Evolutionary conservation across 1,140 invertebrate species (phyloP).

Genomic region (Drosophila nigrodunni): DNA sequence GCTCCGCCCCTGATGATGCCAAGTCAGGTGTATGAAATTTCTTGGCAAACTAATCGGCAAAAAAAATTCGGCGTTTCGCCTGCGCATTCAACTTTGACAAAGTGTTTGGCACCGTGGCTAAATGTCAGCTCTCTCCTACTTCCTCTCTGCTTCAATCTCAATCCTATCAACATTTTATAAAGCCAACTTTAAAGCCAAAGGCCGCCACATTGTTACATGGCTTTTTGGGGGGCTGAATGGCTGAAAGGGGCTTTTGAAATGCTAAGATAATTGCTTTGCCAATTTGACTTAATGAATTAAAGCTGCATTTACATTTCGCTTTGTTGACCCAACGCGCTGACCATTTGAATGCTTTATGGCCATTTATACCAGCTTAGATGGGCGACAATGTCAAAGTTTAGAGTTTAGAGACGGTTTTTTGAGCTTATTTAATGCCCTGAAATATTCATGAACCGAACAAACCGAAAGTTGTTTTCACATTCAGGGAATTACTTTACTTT

Average conservation of each 20-base stretch:
- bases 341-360: slow-evolving; percentile 52
- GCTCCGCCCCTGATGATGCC: background rate
- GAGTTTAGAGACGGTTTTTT: slow-evolving; percentile 37
- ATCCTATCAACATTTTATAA: background rate
- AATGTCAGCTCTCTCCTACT: slow-evolving; percentile 45
- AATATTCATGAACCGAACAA: slow-evolving; percentile 56
- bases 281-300: slow-evolving; percentile 61
- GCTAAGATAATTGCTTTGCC: slow-evolving; percentile 64
- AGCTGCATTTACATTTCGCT: slow-evolving; percentile 56
- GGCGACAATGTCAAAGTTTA: slow-evolving; percentile 54
- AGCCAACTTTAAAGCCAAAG: slow-evolving; percentile 53
- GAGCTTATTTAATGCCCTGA: slow-evolving; percentile 55
- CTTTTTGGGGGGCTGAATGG: background rate
- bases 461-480: slow-evolving; percentile 44
- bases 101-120: slow-evolving; percentile 58
- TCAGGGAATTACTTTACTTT: slow-evolving; percentile 46
- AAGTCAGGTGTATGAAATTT: too few relatives aligned
- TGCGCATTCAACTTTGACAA: slow-evolving; percentile 62
- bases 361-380: slow-evolving; percentile 45
- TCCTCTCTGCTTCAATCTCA: background rate
- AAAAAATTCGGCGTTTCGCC: slow-evolving; percentile 43
- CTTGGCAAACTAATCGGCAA: slow-evolving; percentile 20
- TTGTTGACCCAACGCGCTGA: slow-evolving; percentile 49
- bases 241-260: slow-evolving; percentile 19
- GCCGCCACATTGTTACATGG: slow-evolving; percentile 32